Conservation (phyloP, 2,888 invertebrate species). For the Eucriotettix oculatus region DNA sequence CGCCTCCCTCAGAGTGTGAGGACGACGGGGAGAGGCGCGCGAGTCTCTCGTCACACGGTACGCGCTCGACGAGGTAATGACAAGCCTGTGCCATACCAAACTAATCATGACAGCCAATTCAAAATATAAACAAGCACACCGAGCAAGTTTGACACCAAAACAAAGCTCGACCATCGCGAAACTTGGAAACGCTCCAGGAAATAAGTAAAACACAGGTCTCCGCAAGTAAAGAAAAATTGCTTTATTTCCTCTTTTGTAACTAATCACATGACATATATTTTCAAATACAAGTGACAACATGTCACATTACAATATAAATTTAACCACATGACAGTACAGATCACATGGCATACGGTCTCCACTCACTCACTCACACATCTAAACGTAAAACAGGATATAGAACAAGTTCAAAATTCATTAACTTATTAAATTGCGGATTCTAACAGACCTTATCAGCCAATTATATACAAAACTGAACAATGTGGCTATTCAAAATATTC, state of each 20-base stretch:
- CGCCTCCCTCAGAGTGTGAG: no score
- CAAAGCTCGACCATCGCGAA: conserved; percentile 19
- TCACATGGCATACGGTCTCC: conserved; percentile 1
- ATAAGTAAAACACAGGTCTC: conserved; percentile 13
- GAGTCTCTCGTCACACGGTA: no score
- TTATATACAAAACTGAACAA: no score
- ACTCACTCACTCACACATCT: not conserved
- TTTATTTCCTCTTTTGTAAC: conserved; percentile 16
- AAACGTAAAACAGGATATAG: not conserved
- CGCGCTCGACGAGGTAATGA: conserved; percentile 21
- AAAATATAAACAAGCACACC: conserved; percentile 30
- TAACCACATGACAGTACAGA: conserved; percentile 1
- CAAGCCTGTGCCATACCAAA: conserved; percentile 34
- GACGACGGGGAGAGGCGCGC: no score
- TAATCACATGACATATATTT: conserved; percentile 6
- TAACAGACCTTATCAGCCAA: no score
- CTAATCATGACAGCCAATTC: conserved; percentile 16
- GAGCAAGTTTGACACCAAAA: conserved; percentile 32
- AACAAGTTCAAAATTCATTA: not conserved
- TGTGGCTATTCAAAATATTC: no score
- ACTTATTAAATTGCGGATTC: no score
- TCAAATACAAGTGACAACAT: conserved; percentile 9
- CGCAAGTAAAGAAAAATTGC: conserved; percentile 18
- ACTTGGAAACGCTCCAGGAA: conserved; percentile 15
- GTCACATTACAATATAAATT: conserved; percentile 8